These are phyloP conservation scores for Drosophila ficusphila DNA, from an alignment of 1,140 invertebrate genomes.

Conservation along the genomic window DNA sequence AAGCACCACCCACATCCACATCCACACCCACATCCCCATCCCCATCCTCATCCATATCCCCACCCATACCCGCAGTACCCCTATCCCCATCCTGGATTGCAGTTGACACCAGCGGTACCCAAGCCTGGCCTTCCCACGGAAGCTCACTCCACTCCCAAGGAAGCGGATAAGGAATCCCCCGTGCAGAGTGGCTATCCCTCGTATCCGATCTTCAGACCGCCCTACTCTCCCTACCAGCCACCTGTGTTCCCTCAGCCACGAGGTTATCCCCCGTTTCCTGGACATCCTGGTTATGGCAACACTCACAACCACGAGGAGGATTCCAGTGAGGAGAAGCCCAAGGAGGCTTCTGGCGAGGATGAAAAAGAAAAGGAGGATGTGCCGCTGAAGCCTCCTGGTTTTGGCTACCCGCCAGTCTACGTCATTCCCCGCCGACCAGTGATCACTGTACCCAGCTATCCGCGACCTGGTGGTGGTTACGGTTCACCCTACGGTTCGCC, in stretches of 20 bases:
- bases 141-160: neutral
- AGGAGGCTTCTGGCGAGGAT: conserved; percentile 1
- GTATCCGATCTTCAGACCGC: conserved; percentile 24
- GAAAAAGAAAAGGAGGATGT: conserved; percentile 15
- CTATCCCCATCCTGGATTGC: conserved; percentile 1
- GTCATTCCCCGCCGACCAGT: conserved; percentile 30
- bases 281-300: conserved; percentile 5
- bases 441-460: conserved; percentile 19
- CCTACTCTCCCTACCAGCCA: conserved; percentile 37
- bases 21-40: neutral
- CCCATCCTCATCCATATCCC: neutral
- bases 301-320: conserved; percentile 8
- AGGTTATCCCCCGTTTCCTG: neutral
- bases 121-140: neutral
- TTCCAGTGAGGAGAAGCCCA: conserved; percentile 1
- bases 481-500: conserved; percentile 49
- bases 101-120: neutral
- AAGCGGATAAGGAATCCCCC: conserved; percentile 1
- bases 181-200: conserved; percentile 6
- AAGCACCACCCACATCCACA: conserved; percentile 27
- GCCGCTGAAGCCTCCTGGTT: conserved; percentile 22
- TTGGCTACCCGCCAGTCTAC: conserved; percentile 45
- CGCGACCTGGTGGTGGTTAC: conserved; percentile 32
- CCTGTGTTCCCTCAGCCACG: neutral
- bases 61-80: neutral